phyloP scores from a whole-genome alignment of 2,113 vertebrate genomes.

The Lamprologus callipterus region DNA sequence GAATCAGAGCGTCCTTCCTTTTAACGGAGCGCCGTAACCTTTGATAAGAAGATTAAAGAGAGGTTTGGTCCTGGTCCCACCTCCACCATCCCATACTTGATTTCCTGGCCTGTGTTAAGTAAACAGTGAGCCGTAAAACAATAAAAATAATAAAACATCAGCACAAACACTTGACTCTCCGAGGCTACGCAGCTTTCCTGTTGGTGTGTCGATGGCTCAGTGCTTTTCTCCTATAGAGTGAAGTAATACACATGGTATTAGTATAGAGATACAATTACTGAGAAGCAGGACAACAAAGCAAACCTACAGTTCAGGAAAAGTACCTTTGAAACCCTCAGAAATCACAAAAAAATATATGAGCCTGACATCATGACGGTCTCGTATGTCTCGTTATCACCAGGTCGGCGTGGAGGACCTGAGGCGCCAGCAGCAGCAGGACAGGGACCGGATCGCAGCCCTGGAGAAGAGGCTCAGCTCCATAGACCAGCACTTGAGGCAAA shows the following conservation, averaged over 20 bases:
- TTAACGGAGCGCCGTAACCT: rapidly evolving
- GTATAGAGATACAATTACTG: background rate
- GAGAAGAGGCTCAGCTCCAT: constrained; percentile 79
- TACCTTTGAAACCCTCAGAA: background rate
- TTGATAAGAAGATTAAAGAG: background rate
- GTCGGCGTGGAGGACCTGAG: constrained; percentile 75
- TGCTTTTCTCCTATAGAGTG: background rate
- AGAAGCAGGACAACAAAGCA: rapidly evolving
- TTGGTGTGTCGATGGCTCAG: background rate
- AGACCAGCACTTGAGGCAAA: constrained; percentile 76
- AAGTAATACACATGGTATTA: background rate
- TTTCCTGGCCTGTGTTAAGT: background rate
- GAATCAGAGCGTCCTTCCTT: background rate
- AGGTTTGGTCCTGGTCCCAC: rapidly evolving
- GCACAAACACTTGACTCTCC: background rate
- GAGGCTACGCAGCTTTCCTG: background rate
- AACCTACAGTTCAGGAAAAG: background rate
- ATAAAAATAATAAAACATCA: background rate
- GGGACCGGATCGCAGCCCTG: constrained; percentile 75
- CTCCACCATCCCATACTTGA: background rate
- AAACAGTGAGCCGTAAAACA: background rate
- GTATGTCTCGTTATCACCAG: background rate
- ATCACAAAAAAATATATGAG: background rate
- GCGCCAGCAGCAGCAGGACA: constrained; percentile 77
- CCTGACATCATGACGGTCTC: background rate